A percentile compares a stretch with the other conserved stretches of the same genome.
Conservation (phyloP, 2,113 vertebrate species). For the Calidris pygmaea region DNA sequence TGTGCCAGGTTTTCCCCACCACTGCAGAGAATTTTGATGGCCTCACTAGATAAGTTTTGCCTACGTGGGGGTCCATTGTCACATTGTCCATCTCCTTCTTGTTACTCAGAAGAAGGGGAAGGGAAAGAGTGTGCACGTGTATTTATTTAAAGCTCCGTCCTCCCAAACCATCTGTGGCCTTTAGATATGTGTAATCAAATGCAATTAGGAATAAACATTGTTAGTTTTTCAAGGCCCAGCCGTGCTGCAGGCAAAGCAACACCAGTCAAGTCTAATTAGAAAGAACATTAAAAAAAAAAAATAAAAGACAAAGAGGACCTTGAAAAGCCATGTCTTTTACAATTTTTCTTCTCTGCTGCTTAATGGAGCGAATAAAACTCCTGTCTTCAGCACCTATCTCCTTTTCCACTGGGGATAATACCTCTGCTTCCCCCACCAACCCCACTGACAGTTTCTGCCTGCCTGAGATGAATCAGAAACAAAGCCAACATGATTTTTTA, state of each 20-base stretch:
- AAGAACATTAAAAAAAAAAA: not conserved
- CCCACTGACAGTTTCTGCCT: not conserved
- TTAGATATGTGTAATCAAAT: not conserved
- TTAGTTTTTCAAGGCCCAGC: not conserved
- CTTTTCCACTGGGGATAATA: not conserved
- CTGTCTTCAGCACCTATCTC: not conserved
- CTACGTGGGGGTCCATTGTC: rapidly evolving
- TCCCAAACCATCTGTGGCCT: not conserved
- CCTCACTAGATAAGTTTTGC: not conserved
- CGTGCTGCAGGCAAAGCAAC: not conserved
- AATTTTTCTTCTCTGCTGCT: not conserved
- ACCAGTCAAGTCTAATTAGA: not conserved
- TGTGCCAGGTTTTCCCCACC: not conserved
- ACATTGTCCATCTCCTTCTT: not conserved
- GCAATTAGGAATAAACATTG: not conserved
- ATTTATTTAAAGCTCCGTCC: not conserved
- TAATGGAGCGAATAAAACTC: not conserved
- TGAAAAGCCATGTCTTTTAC: not conserved
- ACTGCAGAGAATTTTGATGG: not conserved
- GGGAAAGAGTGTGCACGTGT: rapidly evolving
- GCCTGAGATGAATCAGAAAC: not conserved
- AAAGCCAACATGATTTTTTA: not conserved
- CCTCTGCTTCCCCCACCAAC: not conserved
- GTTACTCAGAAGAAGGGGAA: not conserved
- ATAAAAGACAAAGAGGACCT: too few relatives aligned